Conservation (phyloP, 2,888 invertebrate species). For the Nemurella pictetii region DNA sequence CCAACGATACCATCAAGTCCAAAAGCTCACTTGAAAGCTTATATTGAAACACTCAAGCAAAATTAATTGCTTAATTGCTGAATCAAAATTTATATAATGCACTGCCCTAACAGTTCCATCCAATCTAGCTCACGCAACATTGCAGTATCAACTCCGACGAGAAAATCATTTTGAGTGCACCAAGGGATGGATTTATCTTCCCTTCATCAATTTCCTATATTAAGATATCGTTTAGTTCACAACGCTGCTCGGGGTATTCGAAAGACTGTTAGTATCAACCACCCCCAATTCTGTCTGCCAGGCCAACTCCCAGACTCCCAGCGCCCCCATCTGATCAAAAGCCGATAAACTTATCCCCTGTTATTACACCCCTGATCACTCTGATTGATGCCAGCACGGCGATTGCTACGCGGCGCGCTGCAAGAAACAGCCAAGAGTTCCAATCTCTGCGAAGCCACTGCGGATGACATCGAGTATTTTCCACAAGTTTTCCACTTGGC, state of each 20-base stretch:
- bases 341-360: background rate
- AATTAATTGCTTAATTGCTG: background rate
- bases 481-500: background rate
- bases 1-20: background rate
- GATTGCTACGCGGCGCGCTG: background rate
- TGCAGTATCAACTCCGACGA: background rate
- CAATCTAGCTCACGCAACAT: background rate
- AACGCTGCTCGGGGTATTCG: background rate
- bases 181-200: background rate
- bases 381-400: background rate
- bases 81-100: background rate
- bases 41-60: background rate
- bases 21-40: background rate
- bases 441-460: background rate
- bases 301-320: background rate
- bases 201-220: background rate
- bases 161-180: background rate
- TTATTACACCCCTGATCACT: background rate
- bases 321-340: background rate
- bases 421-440: background rate
- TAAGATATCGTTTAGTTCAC: background rate
- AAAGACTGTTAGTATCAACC: background rate
- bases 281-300: background rate
- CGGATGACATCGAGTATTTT: background rate
- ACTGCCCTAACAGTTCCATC: background rate